Evolutionary conservation across 2,113 vertebrate species (phyloP).

Genomic region (Prionailurus bengalensis): DNA sequence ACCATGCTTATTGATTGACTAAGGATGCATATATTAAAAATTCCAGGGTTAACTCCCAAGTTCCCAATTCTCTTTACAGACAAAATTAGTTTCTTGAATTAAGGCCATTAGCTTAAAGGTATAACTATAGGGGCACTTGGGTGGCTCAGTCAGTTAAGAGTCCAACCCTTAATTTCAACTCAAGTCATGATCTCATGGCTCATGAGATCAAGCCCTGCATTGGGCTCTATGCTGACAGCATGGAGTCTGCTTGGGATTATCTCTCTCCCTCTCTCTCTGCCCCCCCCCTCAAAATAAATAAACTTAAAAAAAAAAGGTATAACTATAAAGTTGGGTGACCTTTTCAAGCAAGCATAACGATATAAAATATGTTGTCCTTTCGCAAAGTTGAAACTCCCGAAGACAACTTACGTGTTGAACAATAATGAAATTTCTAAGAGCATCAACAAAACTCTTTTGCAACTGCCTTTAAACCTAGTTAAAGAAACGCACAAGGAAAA

Average conservation of each 20-base stretch:
- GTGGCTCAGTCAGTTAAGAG: too few species aligned
- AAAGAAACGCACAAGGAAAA: slow-evolving; percentile 18
- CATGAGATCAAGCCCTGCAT: too few species aligned
- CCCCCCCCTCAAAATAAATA: too few species aligned
- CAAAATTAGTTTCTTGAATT: neutral
- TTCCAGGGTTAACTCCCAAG: neutral
- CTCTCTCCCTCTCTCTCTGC: too few species aligned
- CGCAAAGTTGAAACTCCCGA: slow-evolving; percentile 1
- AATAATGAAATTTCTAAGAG: slow-evolving; percentile 25
- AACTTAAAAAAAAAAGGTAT: neutral
- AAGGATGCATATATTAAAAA: neutral
- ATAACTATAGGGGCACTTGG: neutral
- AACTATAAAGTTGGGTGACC: neutral
- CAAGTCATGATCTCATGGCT: too few species aligned
- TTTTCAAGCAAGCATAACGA: neutral
- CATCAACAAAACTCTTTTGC: slow-evolving; percentile 13
- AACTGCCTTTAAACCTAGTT: slow-evolving; percentile 40
- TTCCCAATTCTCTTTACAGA: slow-evolving; percentile 9
- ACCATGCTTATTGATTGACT: neutral
- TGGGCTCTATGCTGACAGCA: too few species aligned
- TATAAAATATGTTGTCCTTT: slow-evolving; percentile 34
- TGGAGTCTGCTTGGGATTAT: too few species aligned
- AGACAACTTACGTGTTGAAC: neutral
- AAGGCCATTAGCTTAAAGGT: neutral
- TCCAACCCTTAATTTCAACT: too few species aligned